Percentiles rank a stretch among this genome's conserved stretches.
These are phyloP conservation scores for Suricata suricatta DNA, from an alignment of 2,113 vertebrate species.

Conservation along the genomic window DNA sequence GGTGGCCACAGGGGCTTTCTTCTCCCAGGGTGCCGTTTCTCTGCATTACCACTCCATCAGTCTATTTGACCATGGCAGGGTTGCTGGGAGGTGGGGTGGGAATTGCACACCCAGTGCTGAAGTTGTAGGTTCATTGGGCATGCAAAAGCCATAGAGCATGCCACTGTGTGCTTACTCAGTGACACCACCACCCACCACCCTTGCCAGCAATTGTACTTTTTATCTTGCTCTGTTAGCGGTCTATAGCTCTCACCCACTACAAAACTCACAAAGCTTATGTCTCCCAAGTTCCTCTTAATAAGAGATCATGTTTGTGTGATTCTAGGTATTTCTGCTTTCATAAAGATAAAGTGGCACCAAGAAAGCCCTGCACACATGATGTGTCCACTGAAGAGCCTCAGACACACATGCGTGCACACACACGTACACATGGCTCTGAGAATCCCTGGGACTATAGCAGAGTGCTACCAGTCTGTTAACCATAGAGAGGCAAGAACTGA, in stretches of 20 bases:
- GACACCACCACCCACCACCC: background rate
- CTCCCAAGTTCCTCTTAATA: background rate
- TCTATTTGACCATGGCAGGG: background rate
- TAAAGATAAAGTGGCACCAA: background rate
- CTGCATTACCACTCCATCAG: background rate
- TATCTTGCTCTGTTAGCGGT: background rate
- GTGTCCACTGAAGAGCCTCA: background rate
- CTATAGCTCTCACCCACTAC: background rate
- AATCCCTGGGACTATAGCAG: background rate
- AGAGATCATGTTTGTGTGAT: background rate
- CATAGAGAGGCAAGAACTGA: background rate
- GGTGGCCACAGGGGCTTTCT: background rate
- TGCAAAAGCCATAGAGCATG: background rate
- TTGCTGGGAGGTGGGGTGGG: background rate
- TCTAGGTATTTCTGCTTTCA: conserved; percentile 24
- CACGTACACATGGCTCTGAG: background rate
- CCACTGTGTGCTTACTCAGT: background rate
- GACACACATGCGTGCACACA: background rate
- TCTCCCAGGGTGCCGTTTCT: background rate
- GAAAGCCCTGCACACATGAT: background rate
- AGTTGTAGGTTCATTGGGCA: rapidly evolving
- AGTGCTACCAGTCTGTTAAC: background rate
- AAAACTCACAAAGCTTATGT: background rate
- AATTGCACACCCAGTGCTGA: background rate
- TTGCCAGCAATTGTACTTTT: background rate